Evolutionary conservation across 1,140 invertebrate species (phyloP), one percentile per base, ranked within the genome.

Genomic region (Aphaenogaster ashmeadi): DNA sequence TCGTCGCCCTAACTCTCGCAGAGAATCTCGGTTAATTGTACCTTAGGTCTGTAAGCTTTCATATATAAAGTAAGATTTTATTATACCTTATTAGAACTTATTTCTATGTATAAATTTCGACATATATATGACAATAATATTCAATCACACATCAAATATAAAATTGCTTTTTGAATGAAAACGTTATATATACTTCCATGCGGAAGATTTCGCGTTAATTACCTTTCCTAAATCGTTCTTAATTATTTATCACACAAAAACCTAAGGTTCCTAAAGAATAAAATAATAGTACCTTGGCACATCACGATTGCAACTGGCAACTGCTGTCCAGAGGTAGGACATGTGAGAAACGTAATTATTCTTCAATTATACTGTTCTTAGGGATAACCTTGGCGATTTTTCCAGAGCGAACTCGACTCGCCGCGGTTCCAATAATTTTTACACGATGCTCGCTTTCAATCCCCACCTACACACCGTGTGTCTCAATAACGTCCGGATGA

Each of bases 391-490:
- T 75, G 54, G 18, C 69, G 18, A 83, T 50, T 74, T 47, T 58
- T 83, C 67, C 27, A 74, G 54, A 18, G 15, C 47, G 0, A 9
- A 41, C 54, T 52, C 27, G 36, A 38, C n/a, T 36, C 9, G 27
- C 13, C 36, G 52, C 58, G 41, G 18, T 67, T 58, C 54, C 58
- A 66, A 83, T 83, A 83, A 83, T 58, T 83, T 83, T 60, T 33
- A 77, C 44, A 38, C 15, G 47, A 36, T 36, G 41, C 54, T 38
- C 69, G 60, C 15, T 78, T 13, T 13, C 66, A 50, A 11, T 13
- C 38, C 13, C 47, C 21, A 36, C 36, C 54, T 60, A 67, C 64
- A 50, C 33, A 41, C 11, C 8, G 21, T 4, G 13, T n/a, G 33
- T 58, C 27, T 50, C 66, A 33, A 58, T 47, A 72, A 58, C 38